Evolutionary conservation across 2,113 vertebrate genomes (phyloP).

Genomic region (Ranitomeya imitator): DNA sequence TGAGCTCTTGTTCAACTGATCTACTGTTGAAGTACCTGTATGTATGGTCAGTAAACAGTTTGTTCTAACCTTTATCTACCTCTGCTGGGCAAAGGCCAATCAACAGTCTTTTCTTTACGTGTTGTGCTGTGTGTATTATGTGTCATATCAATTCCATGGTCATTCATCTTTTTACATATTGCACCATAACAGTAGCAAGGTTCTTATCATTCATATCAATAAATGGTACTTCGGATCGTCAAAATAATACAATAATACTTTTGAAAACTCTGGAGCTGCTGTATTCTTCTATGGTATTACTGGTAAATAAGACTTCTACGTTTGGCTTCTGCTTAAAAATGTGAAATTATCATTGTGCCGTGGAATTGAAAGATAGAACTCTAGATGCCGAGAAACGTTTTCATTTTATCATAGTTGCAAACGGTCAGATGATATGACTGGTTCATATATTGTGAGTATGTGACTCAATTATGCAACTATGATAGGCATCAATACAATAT

Average conservation of each 20-base stretch:
- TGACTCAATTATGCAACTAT: background rate
- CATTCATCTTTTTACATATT: slow-evolving; percentile 59
- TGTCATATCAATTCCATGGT: slow-evolving; percentile 49
- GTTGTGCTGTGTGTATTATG: slow-evolving; percentile 57
- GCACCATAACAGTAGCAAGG: slow-evolving; percentile 54
- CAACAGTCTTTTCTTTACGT: slow-evolving; percentile 60
- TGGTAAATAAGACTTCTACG: slow-evolving; percentile 61
- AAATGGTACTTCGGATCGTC: slow-evolving; percentile 50
- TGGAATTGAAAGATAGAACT: background rate
- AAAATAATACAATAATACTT: slow-evolving; percentile 52
- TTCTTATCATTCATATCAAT: slow-evolving; percentile 49
- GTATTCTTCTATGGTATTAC: slow-evolving; percentile 47
- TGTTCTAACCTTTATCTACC: slow-evolving; percentile 69
- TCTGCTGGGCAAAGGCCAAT: slow-evolving; percentile 67
- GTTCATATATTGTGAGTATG: background rate
- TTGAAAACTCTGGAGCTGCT: slow-evolving; percentile 46
- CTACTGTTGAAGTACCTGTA: slow-evolving; percentile 61
- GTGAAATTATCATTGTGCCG: background rate
- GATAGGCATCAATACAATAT: background rate
- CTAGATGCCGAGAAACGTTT: background rate
- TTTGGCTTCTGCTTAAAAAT: slow-evolving; percentile 36
- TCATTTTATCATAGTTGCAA: background rate
- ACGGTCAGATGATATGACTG: background rate
- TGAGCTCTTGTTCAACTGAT: slow-evolving; percentile 69
- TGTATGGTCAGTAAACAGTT: slow-evolving; percentile 68